These are phyloP conservation scores for Pteromalus puparum DNA, from an alignment of 1,140 invertebrate species.

Conservation along the genomic window DNA sequence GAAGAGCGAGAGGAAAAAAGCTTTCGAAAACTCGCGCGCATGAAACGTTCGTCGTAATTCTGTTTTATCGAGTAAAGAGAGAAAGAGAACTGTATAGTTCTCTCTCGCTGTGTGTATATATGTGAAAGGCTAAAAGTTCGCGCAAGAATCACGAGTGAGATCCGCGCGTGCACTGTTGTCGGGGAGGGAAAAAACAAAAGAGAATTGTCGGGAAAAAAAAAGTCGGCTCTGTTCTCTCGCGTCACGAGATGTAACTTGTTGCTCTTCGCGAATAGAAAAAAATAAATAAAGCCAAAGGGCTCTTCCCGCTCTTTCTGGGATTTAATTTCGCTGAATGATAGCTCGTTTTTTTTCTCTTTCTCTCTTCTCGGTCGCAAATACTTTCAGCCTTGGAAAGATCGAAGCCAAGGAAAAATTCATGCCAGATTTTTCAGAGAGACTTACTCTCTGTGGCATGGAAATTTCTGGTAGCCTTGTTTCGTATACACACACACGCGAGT, in stretches of 20 bases:
- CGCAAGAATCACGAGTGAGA: neutral
- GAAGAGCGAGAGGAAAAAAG: neutral
- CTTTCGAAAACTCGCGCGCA: neutral
- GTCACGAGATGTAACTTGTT: conserved; percentile 20
- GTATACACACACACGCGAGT: too few relatives aligned
- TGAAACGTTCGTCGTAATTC: neutral
- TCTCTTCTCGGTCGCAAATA: neutral
- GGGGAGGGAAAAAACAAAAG: neutral
- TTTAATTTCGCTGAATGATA: conserved; percentile 31
- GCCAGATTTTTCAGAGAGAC: neutral
- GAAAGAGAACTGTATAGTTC: neutral
- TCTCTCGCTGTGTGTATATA: too few relatives aligned
- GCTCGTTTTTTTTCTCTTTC: neutral
- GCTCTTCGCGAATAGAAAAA: neutral
- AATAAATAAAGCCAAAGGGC: neutral
- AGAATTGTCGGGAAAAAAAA: neutral
- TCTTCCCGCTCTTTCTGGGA: neutral
- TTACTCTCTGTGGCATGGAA: too few relatives aligned
- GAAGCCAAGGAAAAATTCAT: neutral
- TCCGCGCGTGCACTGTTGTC: neutral
- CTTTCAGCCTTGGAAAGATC: neutral
- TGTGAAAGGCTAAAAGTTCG: neutral
- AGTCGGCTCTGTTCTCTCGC: neutral
- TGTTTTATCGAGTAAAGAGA: neutral
- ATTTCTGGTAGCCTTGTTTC: neutral